Percentiles rank a stretch among this genome's conserved stretches.
Conservation (phyloP, 2,113 vertebrate genomes). For the Cervus canadensis region DNA sequence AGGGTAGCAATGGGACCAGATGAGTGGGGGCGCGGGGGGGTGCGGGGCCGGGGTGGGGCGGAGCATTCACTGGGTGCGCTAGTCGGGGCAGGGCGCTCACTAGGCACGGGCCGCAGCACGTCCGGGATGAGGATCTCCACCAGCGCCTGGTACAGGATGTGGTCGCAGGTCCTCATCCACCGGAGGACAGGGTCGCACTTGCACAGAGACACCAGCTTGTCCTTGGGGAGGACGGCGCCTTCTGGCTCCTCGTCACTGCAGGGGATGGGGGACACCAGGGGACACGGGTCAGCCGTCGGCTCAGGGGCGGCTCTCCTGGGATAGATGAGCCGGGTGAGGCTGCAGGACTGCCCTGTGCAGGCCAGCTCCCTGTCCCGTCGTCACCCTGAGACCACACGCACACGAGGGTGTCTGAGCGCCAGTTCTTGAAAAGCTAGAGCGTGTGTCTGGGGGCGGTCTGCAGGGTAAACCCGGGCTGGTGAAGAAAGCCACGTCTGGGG, state of each 20-base stretch:
- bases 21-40: too few species aligned
- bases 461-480: accelerated
- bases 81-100: conserved; percentile 80
- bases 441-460: neutral
- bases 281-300: neutral
- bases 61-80: neutral
- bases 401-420: neutral
- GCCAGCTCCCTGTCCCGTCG: neutral
- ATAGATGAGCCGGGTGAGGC: neutral
- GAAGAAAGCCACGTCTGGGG: neutral
- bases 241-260: conserved; percentile 88
- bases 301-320: neutral
- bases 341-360: neutral
- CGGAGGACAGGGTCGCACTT: conserved; percentile 91
- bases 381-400: neutral
- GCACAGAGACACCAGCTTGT: conserved; percentile 92
- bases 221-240: conserved; percentile 85
- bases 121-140: conserved; percentile 98
- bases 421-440: accelerated
- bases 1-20: neutral
- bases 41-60: too few species aligned
- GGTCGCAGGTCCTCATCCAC: conserved; percentile 98
- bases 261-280: neutral
- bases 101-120: conserved; percentile 95
- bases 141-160: conserved; percentile 97